phyloP scores from a whole-genome alignment of 2,797 vertebrate species.

The Myotis myotis region DNA sequence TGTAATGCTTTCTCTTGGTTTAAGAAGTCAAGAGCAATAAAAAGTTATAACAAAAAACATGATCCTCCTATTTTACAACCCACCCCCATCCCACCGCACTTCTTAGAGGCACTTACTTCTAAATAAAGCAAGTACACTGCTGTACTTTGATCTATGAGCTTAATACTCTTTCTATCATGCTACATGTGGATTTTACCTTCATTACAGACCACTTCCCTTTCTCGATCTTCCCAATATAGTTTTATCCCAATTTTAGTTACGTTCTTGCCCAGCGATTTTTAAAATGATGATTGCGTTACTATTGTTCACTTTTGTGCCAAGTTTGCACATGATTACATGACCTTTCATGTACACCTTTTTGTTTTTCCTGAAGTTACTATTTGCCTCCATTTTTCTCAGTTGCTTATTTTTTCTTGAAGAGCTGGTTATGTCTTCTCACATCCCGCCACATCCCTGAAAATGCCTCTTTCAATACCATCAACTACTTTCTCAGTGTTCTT shows the following conservation, averaged over 20 bases:
- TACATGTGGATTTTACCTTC: background rate
- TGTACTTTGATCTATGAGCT: background rate
- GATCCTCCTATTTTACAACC: background rate
- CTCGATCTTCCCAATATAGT: background rate
- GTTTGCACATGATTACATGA: background rate
- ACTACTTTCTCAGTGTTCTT: background rate
- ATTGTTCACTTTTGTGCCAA: background rate
- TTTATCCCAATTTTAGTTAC: background rate
- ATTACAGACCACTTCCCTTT: background rate
- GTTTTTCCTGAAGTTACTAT: conserved; percentile 4
- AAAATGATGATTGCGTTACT: background rate
- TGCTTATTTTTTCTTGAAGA: background rate
- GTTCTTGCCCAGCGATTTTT: background rate
- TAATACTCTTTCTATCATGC: background rate
- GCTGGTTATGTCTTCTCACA: background rate
- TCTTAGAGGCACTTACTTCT: background rate
- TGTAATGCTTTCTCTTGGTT: background rate
- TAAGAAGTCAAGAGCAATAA: conserved; percentile 31
- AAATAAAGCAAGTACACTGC: background rate
- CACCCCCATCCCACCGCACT: background rate
- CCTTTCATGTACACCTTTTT: background rate
- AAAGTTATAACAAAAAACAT: background rate
- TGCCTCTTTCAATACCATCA: background rate
- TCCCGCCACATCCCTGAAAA: background rate
- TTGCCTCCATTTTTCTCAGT: background rate